Base-by-base conservation (phyloP, 2,888 invertebrate genomes). In the Drosophila kokeensis region DNA sequence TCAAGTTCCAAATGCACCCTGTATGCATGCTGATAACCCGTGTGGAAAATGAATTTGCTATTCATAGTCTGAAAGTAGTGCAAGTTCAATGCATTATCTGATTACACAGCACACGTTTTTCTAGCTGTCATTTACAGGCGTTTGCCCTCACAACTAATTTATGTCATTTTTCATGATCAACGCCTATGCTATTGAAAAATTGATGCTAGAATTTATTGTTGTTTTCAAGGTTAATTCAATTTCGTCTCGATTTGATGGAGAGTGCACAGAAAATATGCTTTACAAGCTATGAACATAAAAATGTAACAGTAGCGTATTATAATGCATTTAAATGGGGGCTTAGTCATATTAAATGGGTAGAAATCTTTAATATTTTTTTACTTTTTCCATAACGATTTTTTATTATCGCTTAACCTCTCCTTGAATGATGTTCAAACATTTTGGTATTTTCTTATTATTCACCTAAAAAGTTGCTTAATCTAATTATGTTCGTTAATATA, bases 161-260 rank as follows among this genome's bases (percentile, higher is more conserved):
- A 58, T 59, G 15, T 48, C 21, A 59, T 36, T 73, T 38, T 45
- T 55, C 27, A 13, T 38, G 34, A 11, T 15, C 21, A 15, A 40
- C 36, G 18, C 5, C 36, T 21, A 34, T 59, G 34, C 32, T 24
- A 30, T 59, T 54, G 49, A 60, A 18, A 52, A 48, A 45, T 48
- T 63, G 21, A 69, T 54, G 62, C 50, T 55, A 57, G 61, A 66
- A 69, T 69, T 76, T 54, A 70, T 80, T 63, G 72, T 73, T 29
- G 52, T 32, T 59, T 59, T 50, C 73, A 88, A 89, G 83, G 84
- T 76, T 81, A 85, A 76, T 88, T 70, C 55, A 76, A 85, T 90
- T 76, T 79, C 63, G 42, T 27, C 5, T 30, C 59, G 60, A 65
- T 42, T 59, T 40, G n/a, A 11, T 66, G 53, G 53, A 48, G 24